phyloP scores from a whole-genome alignment of 1,140 invertebrate species.

The Hormaphis cornu region DNA sequence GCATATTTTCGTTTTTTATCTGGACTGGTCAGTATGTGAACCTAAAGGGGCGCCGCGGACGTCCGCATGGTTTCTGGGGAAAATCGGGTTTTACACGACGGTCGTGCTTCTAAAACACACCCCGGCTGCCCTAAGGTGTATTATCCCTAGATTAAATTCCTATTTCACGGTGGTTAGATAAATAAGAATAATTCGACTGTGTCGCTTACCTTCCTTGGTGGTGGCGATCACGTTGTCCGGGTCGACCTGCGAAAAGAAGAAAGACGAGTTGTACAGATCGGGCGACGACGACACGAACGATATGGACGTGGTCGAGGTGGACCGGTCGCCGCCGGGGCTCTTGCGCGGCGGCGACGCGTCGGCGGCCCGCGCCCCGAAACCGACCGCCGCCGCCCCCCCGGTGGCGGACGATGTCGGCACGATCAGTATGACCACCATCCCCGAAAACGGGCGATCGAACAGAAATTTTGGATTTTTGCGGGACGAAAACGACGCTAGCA shows the following conservation, averaged over 20 bases:
- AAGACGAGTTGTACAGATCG: constrained; percentile 21
- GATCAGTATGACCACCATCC: constrained; percentile 37
- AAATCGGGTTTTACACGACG: too few species aligned
- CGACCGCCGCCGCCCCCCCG: not conserved
- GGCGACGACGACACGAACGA: constrained; percentile 35
- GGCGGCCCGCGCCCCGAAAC: not conserved
- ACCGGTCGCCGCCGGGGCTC: constrained; percentile 13
- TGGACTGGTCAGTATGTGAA: too few species aligned
- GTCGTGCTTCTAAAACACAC: too few species aligned
- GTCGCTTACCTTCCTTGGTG: constrained; percentile 46
- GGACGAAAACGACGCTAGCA: not conserved
- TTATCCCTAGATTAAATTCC: too few species aligned
- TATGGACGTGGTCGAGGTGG: constrained; percentile 35
- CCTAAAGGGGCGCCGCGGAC: too few species aligned
- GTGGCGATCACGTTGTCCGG: constrained; percentile 45
- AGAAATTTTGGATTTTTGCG: not conserved
- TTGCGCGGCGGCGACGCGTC: not conserved
- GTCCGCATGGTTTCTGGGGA: too few species aligned
- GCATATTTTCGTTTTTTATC: too few species aligned
- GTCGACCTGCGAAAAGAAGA: constrained; percentile 45
- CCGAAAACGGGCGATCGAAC: not conserved
- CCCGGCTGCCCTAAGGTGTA: too few species aligned
- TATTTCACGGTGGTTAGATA: too few species aligned
- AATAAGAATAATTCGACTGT: not conserved
- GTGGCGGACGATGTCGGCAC: constrained; percentile 30